Base-by-base conservation (phyloP, 2,113 vertebrate species). In the Melanerpes formicivorus region DNA sequence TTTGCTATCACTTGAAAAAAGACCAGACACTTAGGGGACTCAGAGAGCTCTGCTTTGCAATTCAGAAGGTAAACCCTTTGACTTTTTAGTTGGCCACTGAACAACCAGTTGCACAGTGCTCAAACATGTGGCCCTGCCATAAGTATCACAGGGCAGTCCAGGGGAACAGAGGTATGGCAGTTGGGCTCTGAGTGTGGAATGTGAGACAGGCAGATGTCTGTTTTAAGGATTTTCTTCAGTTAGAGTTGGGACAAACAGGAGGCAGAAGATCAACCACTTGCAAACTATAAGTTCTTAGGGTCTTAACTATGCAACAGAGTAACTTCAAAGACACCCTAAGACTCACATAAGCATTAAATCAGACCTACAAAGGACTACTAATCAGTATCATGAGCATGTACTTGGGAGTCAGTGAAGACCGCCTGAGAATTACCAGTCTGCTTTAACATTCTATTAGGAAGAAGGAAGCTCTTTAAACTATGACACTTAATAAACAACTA, bases 371-470 rank as follows among this genome's bases (percentile, higher is more conserved):
- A 78, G 10, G 55, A 76, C 2, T 42, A 37, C 29, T 32, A 15
- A 9, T n/a, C 52, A 37, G 37, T 69, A 63, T 29, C 0, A 0
- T 10, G 32, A 60, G 11, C 1, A 1, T 22, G 22, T 64, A 60
- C 22, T 6, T 32, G 23, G 52, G 54, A 85, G 46, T 27, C 52
- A 66, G 48, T 23, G 60, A 87, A 90, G 71, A 89, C 6, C 7
- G 50, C 21, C 34, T 54, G 18, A 85, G 29, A 91, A 74, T 72
- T 64, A 70, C 18, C 30, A 72, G 55, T 44, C n/a, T 5, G 1
- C 46, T 84, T 88, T 0, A 0, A 62, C 44, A 40, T 1, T 67
- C 48, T 52, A 4, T 16, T 34, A 78, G 56, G 29, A 85, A 81
- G 42, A 88, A 66, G 18, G 21, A 84, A 81, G n/a, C 17, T 82